Base-by-base conservation (phyloP, 35 echinoderm and acorn worm genomes). In the Heliocidaris tuberculata region DNA sequence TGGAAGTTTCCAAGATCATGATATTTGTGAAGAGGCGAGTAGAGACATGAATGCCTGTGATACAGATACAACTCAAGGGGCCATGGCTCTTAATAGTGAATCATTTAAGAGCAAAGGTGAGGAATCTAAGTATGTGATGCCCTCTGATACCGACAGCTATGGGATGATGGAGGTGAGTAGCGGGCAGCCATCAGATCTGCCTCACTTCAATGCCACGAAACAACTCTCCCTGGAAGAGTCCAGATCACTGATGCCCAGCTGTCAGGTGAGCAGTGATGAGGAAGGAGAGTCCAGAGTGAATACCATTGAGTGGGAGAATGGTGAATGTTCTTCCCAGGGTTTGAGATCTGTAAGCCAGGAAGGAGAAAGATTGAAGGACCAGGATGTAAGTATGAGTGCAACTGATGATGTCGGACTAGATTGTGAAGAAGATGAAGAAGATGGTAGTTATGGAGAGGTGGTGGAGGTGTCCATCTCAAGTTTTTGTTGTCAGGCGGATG, bases 111-210 rank as follows among this genome's bases (percentile, higher is more conserved):
- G 65, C 65, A 78, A 24, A n/a, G 27, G 27, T 78, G 7, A 78
- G 65, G 21, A 78, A 78, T 89, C 87, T 32, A 89, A 89, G 87
- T 7, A 32, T 47, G 5, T 48, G 91, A 93, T 93, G 91, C 91
- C 91, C n/a, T 93, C 91, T 27, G 91, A 93, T 93, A 52, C 91
- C 13, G 91, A 93, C 91, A 93, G 91, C 48, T 93, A 93, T 93
- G 91, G 91, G 29, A 49, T 93, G 91, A 93, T 59, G 47, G 91
- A 93, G 49, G 29, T 29, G 49, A 59, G 48, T 59, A 59, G 91
- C 48, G 16, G 91, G 6, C 49, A 59, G 48, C 91, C 47, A 48
- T 93, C 91, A 30, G 91, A 93, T 59, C 47, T 93, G 16, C 91
- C 47, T 2, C 13, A 93, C 91, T 93, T 93, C 50, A 31, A 93